phyloP scores from a whole-genome alignment of 2,113 vertebrate genomes.

The Hucho hucho region DNA sequence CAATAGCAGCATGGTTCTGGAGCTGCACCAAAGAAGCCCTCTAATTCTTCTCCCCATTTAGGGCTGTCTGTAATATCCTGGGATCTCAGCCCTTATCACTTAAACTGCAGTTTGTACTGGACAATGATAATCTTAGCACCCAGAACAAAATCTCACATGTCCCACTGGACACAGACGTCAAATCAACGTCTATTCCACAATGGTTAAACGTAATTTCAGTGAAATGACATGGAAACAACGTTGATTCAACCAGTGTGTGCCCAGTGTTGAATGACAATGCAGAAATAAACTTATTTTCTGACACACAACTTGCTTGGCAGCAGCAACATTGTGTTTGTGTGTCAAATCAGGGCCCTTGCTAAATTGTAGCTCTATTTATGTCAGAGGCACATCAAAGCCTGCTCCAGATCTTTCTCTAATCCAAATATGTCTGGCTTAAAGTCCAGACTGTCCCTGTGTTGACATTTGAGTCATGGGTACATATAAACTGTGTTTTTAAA shows the following conservation, averaged over 20 bases:
- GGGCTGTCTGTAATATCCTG: neutral
- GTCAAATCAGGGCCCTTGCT: slow-evolving; percentile 46
- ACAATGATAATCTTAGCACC: neutral
- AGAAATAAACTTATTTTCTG: neutral
- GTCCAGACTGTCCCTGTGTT: slow-evolving; percentile 23
- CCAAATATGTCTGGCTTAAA: slow-evolving; percentile 36
- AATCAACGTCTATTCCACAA: too few species aligned
- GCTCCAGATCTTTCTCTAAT: slow-evolving; percentile 24
- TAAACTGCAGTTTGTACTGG: neutral
- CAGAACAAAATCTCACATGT: too few species aligned
- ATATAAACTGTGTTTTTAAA: slow-evolving; percentile 46
- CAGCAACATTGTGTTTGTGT: slow-evolving; percentile 28
- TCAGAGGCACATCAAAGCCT: slow-evolving; percentile 43
- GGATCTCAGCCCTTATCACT: neutral
- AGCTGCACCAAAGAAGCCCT: slow-evolving; percentile 24
- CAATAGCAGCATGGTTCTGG: slow-evolving; percentile 33
- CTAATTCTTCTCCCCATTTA: slow-evolving; percentile 17
- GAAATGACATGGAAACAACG: too few species aligned
- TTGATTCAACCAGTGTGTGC: too few species aligned
- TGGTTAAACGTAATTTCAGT: too few species aligned
- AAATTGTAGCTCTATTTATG: slow-evolving; percentile 41
- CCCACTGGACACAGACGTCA: too few species aligned
- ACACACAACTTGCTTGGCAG: slow-evolving; percentile 47
- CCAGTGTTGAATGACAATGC: neutral
- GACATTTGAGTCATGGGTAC: slow-evolving; percentile 33